Conservation (phyloP, 92 coral and sea anemone genomes). For the Muricea muricata region DNA sequence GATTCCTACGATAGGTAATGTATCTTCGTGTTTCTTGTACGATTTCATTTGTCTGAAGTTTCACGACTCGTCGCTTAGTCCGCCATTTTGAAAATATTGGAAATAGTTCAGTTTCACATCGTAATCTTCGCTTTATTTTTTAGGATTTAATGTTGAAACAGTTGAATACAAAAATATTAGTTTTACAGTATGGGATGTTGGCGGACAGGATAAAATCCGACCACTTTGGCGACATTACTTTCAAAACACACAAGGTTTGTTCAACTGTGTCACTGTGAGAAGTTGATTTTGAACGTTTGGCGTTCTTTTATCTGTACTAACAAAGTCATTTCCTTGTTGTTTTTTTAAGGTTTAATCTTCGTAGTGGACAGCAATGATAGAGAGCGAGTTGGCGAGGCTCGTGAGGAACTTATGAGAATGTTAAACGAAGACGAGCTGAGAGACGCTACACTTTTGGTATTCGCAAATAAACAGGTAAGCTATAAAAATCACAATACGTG, state of each 20-base stretch:
- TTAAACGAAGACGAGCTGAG: constrained; percentile 92
- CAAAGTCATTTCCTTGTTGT: neutral
- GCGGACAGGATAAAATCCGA: constrained; percentile 97
- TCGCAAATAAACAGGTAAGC: constrained; percentile 96
- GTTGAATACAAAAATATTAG: constrained; percentile 96
- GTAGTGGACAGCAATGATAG: constrained; percentile 99
- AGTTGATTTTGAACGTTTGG: neutral
- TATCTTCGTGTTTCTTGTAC: neutral
- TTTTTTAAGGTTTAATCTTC: constrained; percentile 83
- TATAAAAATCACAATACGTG: neutral
- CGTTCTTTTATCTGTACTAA: neutral
- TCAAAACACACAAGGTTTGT: constrained; percentile 94
- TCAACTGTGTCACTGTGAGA: constrained; percentile 5
- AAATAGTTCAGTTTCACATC: neutral
- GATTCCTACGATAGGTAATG: constrained; percentile 94
- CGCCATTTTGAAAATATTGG: constrained; percentile 17
- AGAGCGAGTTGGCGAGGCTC: constrained; percentile 87
- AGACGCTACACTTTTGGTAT: constrained; percentile 90
- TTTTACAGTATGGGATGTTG: constrained; percentile 98
- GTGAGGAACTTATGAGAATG: constrained; percentile 91
- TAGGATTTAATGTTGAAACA: constrained; percentile 95
- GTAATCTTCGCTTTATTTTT: neutral
- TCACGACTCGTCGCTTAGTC: neutral
- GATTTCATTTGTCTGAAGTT: neutral
- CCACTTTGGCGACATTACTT: constrained; percentile 98